Conservation (phyloP, 2,113 vertebrate genomes). For the Ptilorrhoa leucosticta region DNA sequence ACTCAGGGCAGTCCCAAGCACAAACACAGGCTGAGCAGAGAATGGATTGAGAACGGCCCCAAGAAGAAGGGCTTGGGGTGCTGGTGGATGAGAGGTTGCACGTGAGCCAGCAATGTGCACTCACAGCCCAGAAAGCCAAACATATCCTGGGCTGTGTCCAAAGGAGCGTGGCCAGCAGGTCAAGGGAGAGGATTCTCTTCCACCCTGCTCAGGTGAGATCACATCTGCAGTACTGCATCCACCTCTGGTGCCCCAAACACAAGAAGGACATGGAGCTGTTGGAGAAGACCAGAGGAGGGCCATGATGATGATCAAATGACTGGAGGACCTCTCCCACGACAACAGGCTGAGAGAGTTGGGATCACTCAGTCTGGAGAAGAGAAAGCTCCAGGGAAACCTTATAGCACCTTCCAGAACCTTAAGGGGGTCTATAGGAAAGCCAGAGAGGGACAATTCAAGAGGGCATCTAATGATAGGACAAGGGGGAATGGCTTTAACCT, state of each 20-base stretch:
- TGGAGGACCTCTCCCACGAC: neutral
- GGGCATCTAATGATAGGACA: neutral
- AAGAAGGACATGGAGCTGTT: neutral
- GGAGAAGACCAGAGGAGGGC: neutral
- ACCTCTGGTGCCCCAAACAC: neutral
- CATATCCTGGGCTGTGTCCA: neutral
- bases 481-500: neutral
- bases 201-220: accelerated
- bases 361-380: neutral
- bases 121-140: neutral
- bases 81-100: neutral
- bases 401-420: neutral
- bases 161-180: neutral
- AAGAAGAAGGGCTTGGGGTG: neutral
- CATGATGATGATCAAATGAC: neutral
- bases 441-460: neutral
- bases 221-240: neutral
- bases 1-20: neutral
- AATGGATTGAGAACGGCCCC: neutral
- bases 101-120: neutral
- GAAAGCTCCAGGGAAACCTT: neutral
- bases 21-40: neutral
- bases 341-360: neutral
- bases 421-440: neutral
- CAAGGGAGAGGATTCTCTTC: neutral